Evolutionary conservation across 2,888 invertebrate species (phyloP).

Genomic region (Blera fallax): DNA sequence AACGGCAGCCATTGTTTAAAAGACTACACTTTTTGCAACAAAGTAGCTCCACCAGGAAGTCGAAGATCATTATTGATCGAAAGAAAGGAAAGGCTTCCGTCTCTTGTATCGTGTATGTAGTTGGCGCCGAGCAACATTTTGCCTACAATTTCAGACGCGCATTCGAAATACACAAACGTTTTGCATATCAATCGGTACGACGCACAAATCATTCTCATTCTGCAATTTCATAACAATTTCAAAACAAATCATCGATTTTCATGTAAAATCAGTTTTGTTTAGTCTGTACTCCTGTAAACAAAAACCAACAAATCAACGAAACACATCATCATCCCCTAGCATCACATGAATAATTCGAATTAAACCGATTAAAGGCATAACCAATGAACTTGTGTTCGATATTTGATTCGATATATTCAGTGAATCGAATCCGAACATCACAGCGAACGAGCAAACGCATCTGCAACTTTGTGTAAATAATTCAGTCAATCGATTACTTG

Average conservation of each 20-base stretch:
- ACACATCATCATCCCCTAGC: neutral
- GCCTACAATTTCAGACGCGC: neutral
- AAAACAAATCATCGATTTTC: slow-evolving; percentile 57
- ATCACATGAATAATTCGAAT: slow-evolving; percentile 39
- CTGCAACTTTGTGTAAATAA: slow-evolving; percentile 68
- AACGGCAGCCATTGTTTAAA: no score
- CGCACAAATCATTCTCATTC: slow-evolving; percentile 53
- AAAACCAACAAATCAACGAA: slow-evolving; percentile 4
- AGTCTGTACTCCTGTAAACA: slow-evolving; percentile 14
- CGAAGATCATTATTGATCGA: neutral
- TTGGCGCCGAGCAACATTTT: slow-evolving; percentile 8
- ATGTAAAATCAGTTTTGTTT: slow-evolving; percentile 42
- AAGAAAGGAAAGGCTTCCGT: neutral
- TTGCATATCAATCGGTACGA: slow-evolving; percentile 40
- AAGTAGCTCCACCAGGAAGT: neutral
- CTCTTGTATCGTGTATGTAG: neutral
- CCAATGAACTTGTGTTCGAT: slow-evolving; percentile 65
- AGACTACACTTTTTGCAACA: neutral
- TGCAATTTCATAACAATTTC: slow-evolving; percentile 47
- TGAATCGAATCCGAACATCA: slow-evolving; percentile 47
- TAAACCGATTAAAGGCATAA: slow-evolving; percentile 42
- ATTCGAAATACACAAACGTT: neutral
- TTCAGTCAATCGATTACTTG: slow-evolving; percentile 64
- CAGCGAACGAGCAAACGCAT: slow-evolving; percentile 35
- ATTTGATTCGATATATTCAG: slow-evolving; percentile 49